A percentile compares a stretch with the other conserved stretches of the same genome.
Conservation (phyloP, 2,113 vertebrate genomes). For the Pseudorhombus dupliciocellatus region DNA sequence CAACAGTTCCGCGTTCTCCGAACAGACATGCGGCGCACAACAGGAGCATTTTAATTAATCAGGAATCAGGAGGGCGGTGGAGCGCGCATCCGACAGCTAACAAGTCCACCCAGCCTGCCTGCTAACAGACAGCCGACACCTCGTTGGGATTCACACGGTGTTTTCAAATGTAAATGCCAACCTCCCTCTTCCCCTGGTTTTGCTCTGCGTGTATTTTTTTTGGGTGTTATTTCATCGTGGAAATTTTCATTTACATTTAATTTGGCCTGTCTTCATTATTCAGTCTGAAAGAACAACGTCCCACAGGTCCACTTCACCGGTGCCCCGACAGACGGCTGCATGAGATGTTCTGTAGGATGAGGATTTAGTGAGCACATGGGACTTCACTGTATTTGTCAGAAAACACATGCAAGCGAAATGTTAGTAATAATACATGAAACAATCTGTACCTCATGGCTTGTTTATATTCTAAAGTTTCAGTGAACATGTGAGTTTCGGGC, state of each 20-base stretch:
- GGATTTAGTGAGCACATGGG: slow-evolving; percentile 2
- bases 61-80: slow-evolving; percentile 38
- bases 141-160: slow-evolving; percentile 67
- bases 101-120: slow-evolving; percentile 44
- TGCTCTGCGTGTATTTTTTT: slow-evolving; percentile 50
- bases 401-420: no score
- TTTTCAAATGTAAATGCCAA: slow-evolving; percentile 72
- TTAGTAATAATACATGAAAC: no score
- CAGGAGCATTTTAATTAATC: slow-evolving; percentile 72
- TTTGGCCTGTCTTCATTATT: slow-evolving; percentile 55
- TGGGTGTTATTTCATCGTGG: slow-evolving; percentile 70
- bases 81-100: slow-evolving; percentile 52
- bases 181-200: slow-evolving; percentile 48
- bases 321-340: slow-evolving; percentile 42
- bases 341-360: slow-evolving; percentile 46
- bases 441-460: no score
- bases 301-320: slow-evolving; percentile 34
- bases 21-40: slow-evolving; percentile 43
- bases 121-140: slow-evolving; percentile 53
- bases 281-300: slow-evolving; percentile 48
- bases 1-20: slow-evolving; percentile 19
- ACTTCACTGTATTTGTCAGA: background rate
- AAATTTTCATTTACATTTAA: slow-evolving; percentile 48
- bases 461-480: no score
- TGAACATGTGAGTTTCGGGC: no score